A percentile compares a stretch with the other conserved stretches of the same genome.
These are phyloP conservation scores for Platanista minor DNA, from an alignment of 2,113 vertebrate genomes.

Conservation along the genomic window DNA sequence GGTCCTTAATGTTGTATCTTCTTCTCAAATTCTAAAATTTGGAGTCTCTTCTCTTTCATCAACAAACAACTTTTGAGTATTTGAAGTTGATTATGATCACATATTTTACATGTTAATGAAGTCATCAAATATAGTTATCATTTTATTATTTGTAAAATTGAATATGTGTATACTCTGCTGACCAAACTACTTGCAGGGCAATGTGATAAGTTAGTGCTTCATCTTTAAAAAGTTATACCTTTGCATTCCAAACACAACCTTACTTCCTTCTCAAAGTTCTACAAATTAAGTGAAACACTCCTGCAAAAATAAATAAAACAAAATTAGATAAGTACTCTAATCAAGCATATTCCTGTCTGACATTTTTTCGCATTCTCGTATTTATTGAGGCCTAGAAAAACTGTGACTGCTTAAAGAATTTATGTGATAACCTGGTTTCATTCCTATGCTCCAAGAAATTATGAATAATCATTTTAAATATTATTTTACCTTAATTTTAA, in stretches of 20 bases:
- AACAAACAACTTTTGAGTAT: background rate
- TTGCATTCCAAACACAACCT: background rate
- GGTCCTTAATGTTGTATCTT: background rate
- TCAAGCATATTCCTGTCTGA: background rate
- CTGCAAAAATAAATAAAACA: background rate
- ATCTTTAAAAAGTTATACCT: background rate
- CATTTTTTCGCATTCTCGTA: background rate
- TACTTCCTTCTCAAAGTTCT: background rate
- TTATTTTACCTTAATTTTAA: background rate
- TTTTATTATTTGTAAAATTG: background rate
- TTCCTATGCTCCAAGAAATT: background rate
- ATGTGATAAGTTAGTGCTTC: background rate
- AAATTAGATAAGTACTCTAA: background rate
- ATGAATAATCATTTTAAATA: background rate
- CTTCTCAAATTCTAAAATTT: background rate
- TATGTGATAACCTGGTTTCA: background rate
- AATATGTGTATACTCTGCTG: background rate
- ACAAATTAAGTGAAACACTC: background rate
- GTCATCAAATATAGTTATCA: background rate
- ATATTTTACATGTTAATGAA: background rate
- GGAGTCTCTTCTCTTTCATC: background rate
- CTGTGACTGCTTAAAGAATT: background rate
- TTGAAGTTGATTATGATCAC: background rate
- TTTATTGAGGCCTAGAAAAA: background rate
- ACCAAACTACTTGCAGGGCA: background rate